phyloP scores from a whole-genome alignment of 2,888 invertebrate genomes.

The Macrosiphum euphorbiae region DNA sequence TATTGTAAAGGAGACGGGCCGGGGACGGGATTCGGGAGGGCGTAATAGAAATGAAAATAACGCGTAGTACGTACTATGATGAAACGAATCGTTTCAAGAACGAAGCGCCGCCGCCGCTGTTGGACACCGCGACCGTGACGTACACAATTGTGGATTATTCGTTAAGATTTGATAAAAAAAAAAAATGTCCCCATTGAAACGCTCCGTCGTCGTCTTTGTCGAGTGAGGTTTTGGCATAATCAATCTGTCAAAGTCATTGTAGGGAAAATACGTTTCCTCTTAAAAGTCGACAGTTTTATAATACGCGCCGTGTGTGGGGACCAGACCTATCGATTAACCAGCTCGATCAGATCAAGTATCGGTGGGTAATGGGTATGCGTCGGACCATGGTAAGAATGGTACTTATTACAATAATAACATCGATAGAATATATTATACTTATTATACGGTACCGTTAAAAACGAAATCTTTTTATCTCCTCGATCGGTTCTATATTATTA shows the following conservation, averaged over 20 bases:
- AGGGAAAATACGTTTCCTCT: neutral
- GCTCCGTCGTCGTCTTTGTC: neutral
- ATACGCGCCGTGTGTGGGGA: neutral
- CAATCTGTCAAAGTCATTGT: neutral
- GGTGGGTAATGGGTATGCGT: neutral
- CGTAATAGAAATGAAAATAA: conserved; percentile 10
- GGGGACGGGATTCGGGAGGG: neutral
- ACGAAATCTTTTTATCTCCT: neutral
- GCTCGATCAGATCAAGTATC: neutral
- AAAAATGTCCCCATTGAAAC: conserved; percentile 1
- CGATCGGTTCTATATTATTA: neutral
- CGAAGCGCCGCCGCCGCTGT: conserved; percentile 9
- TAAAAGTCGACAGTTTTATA: neutral
- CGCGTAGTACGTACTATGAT: neutral
- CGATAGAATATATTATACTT: neutral
- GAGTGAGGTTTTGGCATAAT: neutral
- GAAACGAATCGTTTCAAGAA: conserved; percentile 13
- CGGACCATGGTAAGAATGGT: neutral
- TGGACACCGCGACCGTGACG: conserved; percentile 9
- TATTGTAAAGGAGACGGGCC: conserved; percentile 9
- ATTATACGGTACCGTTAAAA: neutral
- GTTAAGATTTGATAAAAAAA: neutral
- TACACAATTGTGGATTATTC: conserved; percentile 13
- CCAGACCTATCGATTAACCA: neutral
- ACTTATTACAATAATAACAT: neutral